Base-by-base conservation (phyloP, 2,797 vertebrate genomes). In the Gymnoscopelus braueri region DNA sequence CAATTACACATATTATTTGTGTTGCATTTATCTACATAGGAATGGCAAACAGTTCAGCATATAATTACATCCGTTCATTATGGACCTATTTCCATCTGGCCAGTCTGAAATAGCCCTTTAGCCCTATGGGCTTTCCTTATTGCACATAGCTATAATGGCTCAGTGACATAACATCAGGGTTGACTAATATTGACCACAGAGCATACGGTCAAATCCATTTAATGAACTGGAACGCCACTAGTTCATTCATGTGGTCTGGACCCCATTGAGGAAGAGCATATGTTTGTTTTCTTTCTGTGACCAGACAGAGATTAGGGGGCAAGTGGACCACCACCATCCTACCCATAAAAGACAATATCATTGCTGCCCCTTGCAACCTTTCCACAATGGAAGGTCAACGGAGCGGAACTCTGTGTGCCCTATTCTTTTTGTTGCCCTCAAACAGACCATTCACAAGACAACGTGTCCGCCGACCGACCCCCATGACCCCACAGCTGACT, bases 311-410 rank as follows among this genome's bases (percentile, higher is more conserved):
- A 87, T 87, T 77, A 69, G 23, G 19, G 70, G 78, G 79, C 71
- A 12, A 10, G 8, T 69, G 54, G 74, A 84, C 78, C 82, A 81
- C 69, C 79, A 62, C 70, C 10, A n/a, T 19, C 78, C 59, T 74
- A 10, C 39, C 77, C 71, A 74, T 88, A 35, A 81, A 85, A 84
- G 68, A 71, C 63, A 6, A 11, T 78, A 75, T 74, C 74, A 8
- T 48, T 1, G 8, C 78, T 77, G 78, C 69, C 54, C 75, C 58
- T 48, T 6, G 4, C 53, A 56, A 74, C 82, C 82, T 56, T 54
- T 0, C 5, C 60, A 87, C 86, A 91, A 90, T 73, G 70, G 64
- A 53, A 77, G 87, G 89, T 90, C 86, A 84, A 72, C 13, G 11
- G 72, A 76, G 54, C 72, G 77, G 80, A 88, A 89, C 71, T 83